Evolutionary conservation across 1,140 invertebrate species (phyloP).

Genomic region (Eumaeus atala): DNA sequence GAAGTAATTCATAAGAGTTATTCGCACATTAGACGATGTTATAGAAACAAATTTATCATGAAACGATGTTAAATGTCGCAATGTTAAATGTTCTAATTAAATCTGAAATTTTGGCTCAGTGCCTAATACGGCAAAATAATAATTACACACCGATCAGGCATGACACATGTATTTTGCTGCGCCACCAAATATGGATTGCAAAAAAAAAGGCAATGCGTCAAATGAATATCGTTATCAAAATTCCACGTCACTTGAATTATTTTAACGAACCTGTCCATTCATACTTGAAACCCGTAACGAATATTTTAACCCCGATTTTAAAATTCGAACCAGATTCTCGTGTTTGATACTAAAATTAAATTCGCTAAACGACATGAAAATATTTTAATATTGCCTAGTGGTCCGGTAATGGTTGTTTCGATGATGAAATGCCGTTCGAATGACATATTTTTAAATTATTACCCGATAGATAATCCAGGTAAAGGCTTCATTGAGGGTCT

Average conservation of each 20-base stretch:
- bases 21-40: background rate
- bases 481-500: slow-evolving; percentile 58
- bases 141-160: background rate
- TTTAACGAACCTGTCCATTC: slow-evolving; percentile 25
- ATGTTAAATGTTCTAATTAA: slow-evolving; percentile 11
- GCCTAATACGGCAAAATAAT: slow-evolving; percentile 1
- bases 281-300: slow-evolving; percentile 16
- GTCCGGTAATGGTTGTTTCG: slow-evolving; percentile 44
- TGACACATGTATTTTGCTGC: background rate
- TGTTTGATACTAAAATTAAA: slow-evolving; percentile 30
- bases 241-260: slow-evolving; percentile 20
- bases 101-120: slow-evolving; percentile 4
- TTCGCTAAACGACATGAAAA: slow-evolving; percentile 32
- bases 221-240: background rate
- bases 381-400: slow-evolving; percentile 42
- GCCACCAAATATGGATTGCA: background rate
- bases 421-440: slow-evolving; percentile 61
- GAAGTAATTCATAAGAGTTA: background rate
- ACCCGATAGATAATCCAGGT: slow-evolving; percentile 65
- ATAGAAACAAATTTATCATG: slow-evolving; percentile 8
- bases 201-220: background rate
- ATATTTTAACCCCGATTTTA: slow-evolving; percentile 30
- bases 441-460: slow-evolving; percentile 72
- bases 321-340: slow-evolving; percentile 27
- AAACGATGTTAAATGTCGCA: slow-evolving; percentile 8